phyloP scores from a whole-genome alignment of 2,113 vertebrate species.

The Benitochromis conjunctus region DNA sequence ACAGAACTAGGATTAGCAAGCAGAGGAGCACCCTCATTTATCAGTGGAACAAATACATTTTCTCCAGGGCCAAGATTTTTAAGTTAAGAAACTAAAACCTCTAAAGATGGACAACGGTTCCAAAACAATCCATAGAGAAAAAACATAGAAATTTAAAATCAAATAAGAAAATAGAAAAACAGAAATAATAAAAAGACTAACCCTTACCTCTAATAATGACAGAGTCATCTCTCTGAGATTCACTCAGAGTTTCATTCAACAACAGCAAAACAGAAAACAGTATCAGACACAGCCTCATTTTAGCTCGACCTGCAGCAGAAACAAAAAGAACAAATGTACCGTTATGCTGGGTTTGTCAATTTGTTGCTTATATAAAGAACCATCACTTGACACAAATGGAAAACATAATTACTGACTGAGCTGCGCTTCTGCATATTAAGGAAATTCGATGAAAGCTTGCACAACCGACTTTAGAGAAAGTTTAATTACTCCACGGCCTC shows the following conservation, averaged over 20 bases:
- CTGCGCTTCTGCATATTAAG: neutral
- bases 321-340: neutral
- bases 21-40: no score
- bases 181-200: neutral
- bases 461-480: neutral
- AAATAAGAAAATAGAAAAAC: neutral
- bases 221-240: conserved; percentile 22
- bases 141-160: neutral
- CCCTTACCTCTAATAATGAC: conserved; percentile 72
- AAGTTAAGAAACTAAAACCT: neutral
- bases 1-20: no score
- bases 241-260: conserved; percentile 37
- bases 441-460: neutral
- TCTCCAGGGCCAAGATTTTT: neutral
- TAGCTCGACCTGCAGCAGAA: neutral
- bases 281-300: conserved; percentile 2
- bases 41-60: neutral
- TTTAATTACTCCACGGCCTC: neutral
- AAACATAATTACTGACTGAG: neutral
- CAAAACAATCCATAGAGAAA: neutral
- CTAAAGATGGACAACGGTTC: neutral
- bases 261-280: conserved; percentile 72
- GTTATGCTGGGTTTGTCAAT: neutral
- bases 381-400: neutral
- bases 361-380: neutral